phyloP scores from a whole-genome alignment of 2,113 vertebrate species.

The Carassius carassius region DNA sequence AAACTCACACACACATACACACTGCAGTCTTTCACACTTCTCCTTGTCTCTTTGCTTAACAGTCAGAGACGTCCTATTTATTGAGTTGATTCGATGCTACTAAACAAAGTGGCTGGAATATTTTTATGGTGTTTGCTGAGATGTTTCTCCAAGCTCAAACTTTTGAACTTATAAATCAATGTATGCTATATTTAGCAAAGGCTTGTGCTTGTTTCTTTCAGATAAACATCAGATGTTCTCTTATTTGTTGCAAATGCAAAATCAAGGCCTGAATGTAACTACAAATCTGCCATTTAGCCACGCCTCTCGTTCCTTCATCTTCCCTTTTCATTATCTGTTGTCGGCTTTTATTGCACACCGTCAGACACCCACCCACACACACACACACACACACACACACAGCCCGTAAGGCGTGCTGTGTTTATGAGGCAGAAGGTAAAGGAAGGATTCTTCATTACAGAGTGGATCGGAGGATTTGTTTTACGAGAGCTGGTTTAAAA shows the following conservation, averaged over 20 bases:
- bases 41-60: neutral
- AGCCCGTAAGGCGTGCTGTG: neutral
- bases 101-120: neutral
- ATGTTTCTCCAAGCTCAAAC: neutral
- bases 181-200: conserved; percentile 19
- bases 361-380: neutral
- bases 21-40: neutral
- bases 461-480: neutral
- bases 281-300: conserved; percentile 18
- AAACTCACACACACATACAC: neutral
- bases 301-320: neutral
- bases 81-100: neutral
- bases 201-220: neutral
- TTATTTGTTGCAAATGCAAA: neutral
- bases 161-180: conserved; percentile 31
- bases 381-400: too few relatives aligned
- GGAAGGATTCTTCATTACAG: conserved; percentile 1
- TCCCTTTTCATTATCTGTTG: conserved; percentile 30
- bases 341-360: neutral
- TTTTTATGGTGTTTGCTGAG: neutral
- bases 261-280: neutral
- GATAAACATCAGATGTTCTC: neutral
- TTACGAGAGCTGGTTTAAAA: conserved; percentile 18
- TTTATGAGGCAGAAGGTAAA: conserved; percentile 14
- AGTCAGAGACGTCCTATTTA: neutral